phyloP scores from a whole-genome alignment of 2,888 invertebrate species.

The Oscheius sp. region DNA sequence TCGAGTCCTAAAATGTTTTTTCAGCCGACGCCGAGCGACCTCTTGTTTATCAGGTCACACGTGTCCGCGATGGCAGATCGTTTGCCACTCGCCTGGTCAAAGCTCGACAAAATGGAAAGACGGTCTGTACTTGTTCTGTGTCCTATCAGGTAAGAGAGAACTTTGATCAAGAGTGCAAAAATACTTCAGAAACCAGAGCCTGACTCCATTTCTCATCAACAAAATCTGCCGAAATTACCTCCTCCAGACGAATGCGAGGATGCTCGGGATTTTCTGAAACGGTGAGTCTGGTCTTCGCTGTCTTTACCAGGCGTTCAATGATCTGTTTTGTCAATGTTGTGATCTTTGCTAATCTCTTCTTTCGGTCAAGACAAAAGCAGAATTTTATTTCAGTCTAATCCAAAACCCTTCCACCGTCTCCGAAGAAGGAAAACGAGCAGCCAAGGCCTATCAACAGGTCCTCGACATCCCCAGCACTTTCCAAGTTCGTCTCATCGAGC shows the following conservation, averaged over 20 bases:
- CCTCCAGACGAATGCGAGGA: constrained; percentile 72
- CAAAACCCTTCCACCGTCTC: constrained; percentile 52
- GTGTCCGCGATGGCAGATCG: constrained; percentile 74
- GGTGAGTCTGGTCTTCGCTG: constrained; percentile 21
- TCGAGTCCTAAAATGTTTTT: neutral
- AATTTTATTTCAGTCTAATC: constrained; percentile 43
- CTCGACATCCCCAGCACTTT: constrained; percentile 56
- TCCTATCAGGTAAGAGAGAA: constrained; percentile 55
- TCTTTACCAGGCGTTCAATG: neutral
- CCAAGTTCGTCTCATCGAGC: constrained; percentile 52
- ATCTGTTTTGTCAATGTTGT: too few relatives aligned
- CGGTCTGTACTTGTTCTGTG: constrained; percentile 71
- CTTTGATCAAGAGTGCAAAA: neutral
- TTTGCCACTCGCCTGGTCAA: constrained; percentile 74
- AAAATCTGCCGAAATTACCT: constrained; percentile 74
- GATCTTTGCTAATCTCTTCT: neutral
- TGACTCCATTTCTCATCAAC: constrained; percentile 72
- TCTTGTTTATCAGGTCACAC: constrained; percentile 74
- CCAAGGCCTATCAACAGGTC: constrained; percentile 53
- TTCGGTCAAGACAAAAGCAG: neutral
- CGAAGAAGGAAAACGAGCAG: constrained; percentile 48
- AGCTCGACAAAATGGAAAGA: constrained; percentile 74
- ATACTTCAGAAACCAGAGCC: constrained; percentile 39
- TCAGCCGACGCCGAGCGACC: constrained; percentile 64
- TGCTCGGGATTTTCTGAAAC: constrained; percentile 40